These are phyloP conservation scores for Microtus pennsylvanicus DNA, from an alignment of 2,113 vertebrate species.

Conservation along the genomic window DNA sequence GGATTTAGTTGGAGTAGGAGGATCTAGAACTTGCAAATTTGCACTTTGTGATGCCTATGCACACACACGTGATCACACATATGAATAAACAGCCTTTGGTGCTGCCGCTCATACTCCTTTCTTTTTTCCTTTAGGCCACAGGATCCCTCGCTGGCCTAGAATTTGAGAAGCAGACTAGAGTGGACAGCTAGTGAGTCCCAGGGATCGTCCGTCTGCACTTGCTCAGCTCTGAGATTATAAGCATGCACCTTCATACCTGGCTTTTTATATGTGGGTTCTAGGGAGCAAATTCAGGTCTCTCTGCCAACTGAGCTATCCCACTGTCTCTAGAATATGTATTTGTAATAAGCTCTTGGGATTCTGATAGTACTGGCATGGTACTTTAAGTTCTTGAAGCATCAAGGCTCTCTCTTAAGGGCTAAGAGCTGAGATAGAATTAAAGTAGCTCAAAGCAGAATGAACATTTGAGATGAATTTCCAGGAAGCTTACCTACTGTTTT, in stretches of 20 bases:
- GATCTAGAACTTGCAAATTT: neutral
- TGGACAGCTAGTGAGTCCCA: neutral
- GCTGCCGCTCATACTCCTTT: neutral
- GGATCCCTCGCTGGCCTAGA: neutral
- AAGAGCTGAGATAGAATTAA: neutral
- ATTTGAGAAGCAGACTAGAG: neutral
- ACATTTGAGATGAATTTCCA: slow-evolving; percentile 20
- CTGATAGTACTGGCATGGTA: neutral
- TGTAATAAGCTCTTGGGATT: neutral
- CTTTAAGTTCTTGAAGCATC: neutral
- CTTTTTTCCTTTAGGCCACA: neutral
- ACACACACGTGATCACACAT: neutral
- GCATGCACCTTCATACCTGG: neutral
- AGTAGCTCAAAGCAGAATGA: neutral
- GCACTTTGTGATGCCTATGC: neutral
- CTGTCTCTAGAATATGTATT: neutral
- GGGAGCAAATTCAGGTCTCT: neutral
- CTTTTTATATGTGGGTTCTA: neutral
- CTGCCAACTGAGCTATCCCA: neutral
- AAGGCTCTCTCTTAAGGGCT: neutral
- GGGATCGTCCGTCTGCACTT: too few species aligned
- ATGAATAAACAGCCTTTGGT: neutral
- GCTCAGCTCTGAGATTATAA: neutral
- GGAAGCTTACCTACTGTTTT: neutral
- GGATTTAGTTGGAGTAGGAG: neutral